Evolutionary conservation across 2,888 invertebrate species (phyloP).

Genomic region (Ectemnius cavifrons): DNA sequence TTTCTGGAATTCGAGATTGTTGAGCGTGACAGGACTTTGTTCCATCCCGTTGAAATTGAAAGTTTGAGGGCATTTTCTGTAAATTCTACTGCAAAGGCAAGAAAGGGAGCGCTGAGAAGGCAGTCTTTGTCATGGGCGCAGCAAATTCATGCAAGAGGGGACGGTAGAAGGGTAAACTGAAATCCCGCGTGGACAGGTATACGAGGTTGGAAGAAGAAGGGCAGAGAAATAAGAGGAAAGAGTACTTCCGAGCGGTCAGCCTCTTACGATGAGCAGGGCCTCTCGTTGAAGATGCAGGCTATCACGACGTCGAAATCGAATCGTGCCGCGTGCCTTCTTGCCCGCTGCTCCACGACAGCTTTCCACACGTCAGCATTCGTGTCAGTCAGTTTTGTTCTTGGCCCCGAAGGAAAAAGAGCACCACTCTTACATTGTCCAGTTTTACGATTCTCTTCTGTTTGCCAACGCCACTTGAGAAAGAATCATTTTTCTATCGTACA

Average conservation of each 20-base stretch:
- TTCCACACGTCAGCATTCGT: neutral
- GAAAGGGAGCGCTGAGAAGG: neutral
- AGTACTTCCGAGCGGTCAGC: neutral
- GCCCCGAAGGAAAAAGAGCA: too few species aligned
- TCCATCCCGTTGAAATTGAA: neutral
- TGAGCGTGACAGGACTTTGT: neutral
- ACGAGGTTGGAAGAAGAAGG: conserved; percentile 19
- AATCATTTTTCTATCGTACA: too few species aligned
- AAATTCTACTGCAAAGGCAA: neutral
- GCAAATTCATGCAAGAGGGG: conserved; percentile 32
- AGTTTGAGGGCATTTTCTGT: neutral
- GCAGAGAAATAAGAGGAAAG: conserved; percentile 10
- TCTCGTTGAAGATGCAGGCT: conserved; percentile 10
- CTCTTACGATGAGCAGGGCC: neutral
- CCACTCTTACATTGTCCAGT: too few species aligned
- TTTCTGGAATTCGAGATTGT: neutral
- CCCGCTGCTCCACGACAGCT: neutral
- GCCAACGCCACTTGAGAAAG: too few species aligned
- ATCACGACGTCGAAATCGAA: conserved; percentile 24
- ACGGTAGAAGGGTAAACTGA: conserved; percentile 18
- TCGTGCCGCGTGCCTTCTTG: neutral
- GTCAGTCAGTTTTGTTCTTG: neutral
- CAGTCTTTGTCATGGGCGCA: conserved; percentile 27
- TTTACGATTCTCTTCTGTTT: too few species aligned
- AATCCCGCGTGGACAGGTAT: conserved; percentile 23